These are phyloP conservation scores for Riptortus pedestris DNA, from an alignment of 1,140 invertebrate genomes.

Conservation along the genomic window DNA sequence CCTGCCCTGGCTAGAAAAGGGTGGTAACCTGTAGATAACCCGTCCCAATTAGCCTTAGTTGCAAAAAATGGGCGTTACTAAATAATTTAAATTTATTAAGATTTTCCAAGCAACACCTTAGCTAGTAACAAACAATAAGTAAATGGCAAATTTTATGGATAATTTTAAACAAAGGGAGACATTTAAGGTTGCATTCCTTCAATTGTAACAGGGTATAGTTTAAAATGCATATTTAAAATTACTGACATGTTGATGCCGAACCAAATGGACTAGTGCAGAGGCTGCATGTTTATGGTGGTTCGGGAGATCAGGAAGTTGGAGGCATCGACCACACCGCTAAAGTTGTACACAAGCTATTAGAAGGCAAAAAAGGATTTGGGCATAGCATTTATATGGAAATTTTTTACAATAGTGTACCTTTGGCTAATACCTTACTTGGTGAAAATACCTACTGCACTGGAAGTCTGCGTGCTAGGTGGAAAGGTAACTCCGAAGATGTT, in stretches of 20 bases:
- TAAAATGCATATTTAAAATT: too few relatives aligned
- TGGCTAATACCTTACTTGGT: slow-evolving; percentile 19
- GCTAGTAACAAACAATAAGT: too few relatives aligned
- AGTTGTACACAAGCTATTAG: neutral
- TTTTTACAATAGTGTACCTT: slow-evolving; percentile 17
- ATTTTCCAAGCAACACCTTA: too few relatives aligned
- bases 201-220: too few relatives aligned
- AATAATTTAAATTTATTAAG: too few relatives aligned
- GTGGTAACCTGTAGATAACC: too few relatives aligned
- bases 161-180: too few relatives aligned
- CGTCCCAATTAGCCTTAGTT: too few relatives aligned
- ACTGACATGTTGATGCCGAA: slow-evolving; percentile 32
- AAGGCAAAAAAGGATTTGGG: neutral
- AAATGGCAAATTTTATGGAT: too few relatives aligned
- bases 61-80: too few relatives aligned
- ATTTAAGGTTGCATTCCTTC: too few relatives aligned
- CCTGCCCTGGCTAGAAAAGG: too few relatives aligned
- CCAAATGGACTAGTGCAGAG: slow-evolving; percentile 23
- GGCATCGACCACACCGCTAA: neutral
- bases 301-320: slow-evolving; percentile 14
- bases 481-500: slow-evolving; percentile 25
- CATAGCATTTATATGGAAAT: slow-evolving; percentile 14
- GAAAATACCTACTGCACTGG: slow-evolving; percentile 28
- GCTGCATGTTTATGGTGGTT: slow-evolving; percentile 24
- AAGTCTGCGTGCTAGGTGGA: slow-evolving; percentile 25